Conservation (phyloP, 2,797 vertebrate genomes). For the Pitangus sulphuratus region DNA sequence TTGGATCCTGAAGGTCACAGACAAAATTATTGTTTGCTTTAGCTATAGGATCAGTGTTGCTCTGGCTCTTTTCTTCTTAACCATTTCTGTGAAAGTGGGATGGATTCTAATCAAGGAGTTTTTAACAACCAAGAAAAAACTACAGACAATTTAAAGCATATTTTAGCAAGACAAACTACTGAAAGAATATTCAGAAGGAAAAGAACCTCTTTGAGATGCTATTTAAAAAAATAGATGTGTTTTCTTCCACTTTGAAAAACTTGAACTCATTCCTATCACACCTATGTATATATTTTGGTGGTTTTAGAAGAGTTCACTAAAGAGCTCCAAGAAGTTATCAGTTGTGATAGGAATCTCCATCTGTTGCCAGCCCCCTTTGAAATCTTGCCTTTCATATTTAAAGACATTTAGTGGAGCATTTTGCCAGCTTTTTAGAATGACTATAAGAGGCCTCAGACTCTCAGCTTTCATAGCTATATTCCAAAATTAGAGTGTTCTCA, state of each 20-base stretch:
- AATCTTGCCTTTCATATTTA: background rate
- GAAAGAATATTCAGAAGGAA: background rate
- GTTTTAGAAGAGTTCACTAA: background rate
- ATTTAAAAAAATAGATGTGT: background rate
- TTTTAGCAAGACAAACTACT: background rate
- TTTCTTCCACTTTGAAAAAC: background rate
- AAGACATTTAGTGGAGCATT: background rate
- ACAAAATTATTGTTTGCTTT: slow-evolving; percentile 25
- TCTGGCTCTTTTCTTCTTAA: slow-evolving; percentile 15
- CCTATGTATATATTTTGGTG: background rate
- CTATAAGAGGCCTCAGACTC: slow-evolving; percentile 29
- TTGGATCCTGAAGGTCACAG: background rate
- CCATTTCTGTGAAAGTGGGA: background rate
- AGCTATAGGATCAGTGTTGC: background rate
- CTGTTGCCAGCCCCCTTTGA: background rate
- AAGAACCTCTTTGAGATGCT: background rate
- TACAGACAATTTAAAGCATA: background rate
- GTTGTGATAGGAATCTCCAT: background rate
- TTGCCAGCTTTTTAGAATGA: slow-evolving; percentile 13
- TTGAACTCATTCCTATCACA: background rate
- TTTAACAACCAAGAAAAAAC: background rate
- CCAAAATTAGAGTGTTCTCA: slow-evolving; percentile 35
- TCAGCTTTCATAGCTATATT: slow-evolving; percentile 24
- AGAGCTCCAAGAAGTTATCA: background rate
- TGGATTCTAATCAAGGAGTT: background rate